Base-by-base conservation (phyloP, 2,797 vertebrate genomes). In the Microtus agrestis region DNA sequence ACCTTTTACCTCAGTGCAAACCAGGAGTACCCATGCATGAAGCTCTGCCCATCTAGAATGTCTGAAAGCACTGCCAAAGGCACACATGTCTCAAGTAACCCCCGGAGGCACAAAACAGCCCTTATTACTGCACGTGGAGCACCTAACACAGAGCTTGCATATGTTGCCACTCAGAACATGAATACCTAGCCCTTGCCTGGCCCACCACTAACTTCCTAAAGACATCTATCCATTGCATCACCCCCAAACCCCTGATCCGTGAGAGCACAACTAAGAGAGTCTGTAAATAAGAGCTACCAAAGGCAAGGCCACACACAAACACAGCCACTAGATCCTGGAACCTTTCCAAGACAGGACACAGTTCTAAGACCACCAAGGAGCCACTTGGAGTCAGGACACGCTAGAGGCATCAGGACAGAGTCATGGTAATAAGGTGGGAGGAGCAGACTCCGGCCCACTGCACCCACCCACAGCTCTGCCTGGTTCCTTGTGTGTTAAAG, bases 131-230 rank as follows among this genome's bases (percentile, higher is more conserved):
- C 73, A 74, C 0, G 1, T 9, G 31, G 5, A 79, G 61, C 19
- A 21, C 71, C 14, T 1, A 0, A 69, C 21, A 2, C 0, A 34
- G 43, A 37, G 51, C 29, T n/a, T 34, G 54, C 59, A 21, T 0
- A 11, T 25, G 84, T 5, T 43, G 51, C 1, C 0, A 5, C 27
- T 89, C 74, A 67, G 29, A 6, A 48, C 4, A 0, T 1, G 7
- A 92, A 46, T 2, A 43, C 7, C 51, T 13, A 0, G 1, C 43
- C 54, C 63, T 77, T 61, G 71, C 94, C 82, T 1, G 0, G 63
- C 6, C 91, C 87, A 12, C 51, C 40, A 9, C n/a, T 82, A 15
- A 8, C 1, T 54, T 12, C 59, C 25, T 51, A 19, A 81, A 76
- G 56, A 77, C 31, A 25, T 31, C 2, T n/a, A 29, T 76, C 46